phyloP scores from a whole-genome alignment of 2,797 vertebrate genomes.

The Sebastolobus alascanus region DNA sequence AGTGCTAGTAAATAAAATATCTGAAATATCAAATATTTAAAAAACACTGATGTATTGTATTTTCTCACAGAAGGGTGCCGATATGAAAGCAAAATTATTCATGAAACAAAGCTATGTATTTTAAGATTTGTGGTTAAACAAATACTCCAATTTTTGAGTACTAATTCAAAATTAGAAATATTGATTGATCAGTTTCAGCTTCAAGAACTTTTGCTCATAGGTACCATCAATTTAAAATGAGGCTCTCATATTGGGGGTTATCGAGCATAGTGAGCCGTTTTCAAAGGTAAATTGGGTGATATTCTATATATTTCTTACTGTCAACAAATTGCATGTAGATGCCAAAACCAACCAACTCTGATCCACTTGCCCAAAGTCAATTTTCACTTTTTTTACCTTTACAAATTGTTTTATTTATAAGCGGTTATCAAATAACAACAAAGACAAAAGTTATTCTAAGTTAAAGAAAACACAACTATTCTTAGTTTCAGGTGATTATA shows the following conservation, averaged over 20 bases:
- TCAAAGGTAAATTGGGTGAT: background rate
- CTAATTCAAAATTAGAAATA: slow-evolving; percentile 10
- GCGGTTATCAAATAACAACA: no score
- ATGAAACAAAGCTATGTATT: slow-evolving; percentile 9
- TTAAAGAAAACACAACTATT: no score
- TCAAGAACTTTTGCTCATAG: background rate
- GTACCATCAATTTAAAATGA: background rate
- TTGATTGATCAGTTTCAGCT: background rate
- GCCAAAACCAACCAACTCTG: background rate
- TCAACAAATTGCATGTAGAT: background rate
- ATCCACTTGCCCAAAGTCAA: no score
- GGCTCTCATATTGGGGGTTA: background rate
- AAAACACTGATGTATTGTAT: slow-evolving; percentile 14
- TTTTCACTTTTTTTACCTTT: no score
- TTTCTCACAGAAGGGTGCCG: slow-evolving; percentile 21
- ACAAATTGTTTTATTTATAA: no score
- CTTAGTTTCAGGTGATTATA: no score
- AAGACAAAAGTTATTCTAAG: no score
- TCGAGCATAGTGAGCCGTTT: background rate
- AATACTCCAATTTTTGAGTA: background rate
- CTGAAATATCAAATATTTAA: slow-evolving; percentile 22
- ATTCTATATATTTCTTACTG: background rate
- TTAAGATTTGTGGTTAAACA: background rate
- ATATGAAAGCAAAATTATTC: slow-evolving; percentile 16
- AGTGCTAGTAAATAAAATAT: slow-evolving; percentile 43